Evolutionary conservation across 2,113 vertebrate species (phyloP).

Genomic region (Ellobius talpinus): DNA sequence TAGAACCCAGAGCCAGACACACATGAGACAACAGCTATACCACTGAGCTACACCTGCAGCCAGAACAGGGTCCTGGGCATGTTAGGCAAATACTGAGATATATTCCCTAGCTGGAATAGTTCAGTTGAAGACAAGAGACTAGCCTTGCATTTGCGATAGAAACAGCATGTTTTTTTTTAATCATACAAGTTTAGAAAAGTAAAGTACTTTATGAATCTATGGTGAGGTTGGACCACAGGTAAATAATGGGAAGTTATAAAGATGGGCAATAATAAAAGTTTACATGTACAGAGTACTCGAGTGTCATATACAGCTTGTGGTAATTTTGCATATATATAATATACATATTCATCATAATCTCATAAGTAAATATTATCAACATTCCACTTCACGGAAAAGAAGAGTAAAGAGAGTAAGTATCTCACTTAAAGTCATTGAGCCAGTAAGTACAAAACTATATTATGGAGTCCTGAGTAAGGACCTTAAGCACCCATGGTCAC

Average conservation of each 20-base stretch:
- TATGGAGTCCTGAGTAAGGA: neutral
- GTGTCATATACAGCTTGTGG: neutral
- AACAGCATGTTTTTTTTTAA: neutral
- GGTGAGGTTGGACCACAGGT: neutral
- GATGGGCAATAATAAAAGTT: neutral
- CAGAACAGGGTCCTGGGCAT: neutral
- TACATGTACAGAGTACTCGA: neutral
- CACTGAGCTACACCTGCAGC: neutral
- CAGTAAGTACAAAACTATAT: neutral
- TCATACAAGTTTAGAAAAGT: neutral
- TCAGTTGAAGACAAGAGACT: neutral
- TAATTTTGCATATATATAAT: neutral
- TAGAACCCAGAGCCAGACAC: neutral
- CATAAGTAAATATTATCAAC: conserved; percentile 10
- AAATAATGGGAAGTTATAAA: neutral
- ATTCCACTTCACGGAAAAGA: neutral
- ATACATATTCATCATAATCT: neutral
- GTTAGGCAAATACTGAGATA: neutral
- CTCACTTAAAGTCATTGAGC: neutral
- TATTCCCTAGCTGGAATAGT: neutral
- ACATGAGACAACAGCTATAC: neutral
- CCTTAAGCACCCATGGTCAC: neutral
- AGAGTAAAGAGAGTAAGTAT: neutral
- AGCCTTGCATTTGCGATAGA: neutral
- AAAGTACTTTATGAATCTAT: neutral